Percentiles rank a stretch among this genome's conserved stretches.
Evolutionary conservation across 1,140 invertebrate genomes (phyloP).

Genomic region (Epicauta chinensis): DNA sequence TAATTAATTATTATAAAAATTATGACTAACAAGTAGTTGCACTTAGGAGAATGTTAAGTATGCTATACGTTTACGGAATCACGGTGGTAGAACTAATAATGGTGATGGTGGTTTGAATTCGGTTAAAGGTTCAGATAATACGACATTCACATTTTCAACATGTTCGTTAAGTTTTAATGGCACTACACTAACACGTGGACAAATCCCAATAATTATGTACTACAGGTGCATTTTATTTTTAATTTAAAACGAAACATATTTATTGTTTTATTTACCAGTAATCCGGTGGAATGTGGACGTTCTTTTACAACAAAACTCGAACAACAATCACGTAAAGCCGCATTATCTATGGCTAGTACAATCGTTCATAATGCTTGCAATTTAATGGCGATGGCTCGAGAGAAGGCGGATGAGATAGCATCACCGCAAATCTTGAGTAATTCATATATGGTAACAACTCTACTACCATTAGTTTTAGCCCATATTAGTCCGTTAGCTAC

Average conservation of each 20-base stretch:
- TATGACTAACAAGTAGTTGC: background rate
- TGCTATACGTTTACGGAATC: constrained; percentile 80
- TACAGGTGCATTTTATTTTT: constrained; percentile 49
- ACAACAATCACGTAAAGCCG: constrained; percentile 65
- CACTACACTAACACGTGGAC: constrained; percentile 86
- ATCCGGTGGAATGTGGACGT: constrained; percentile 59
- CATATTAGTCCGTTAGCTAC: constrained; percentile 75
- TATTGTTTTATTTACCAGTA: constrained; percentile 41
- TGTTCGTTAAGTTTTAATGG: constrained; percentile 93
- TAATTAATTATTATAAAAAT: constrained; percentile 1
- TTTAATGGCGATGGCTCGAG: constrained; percentile 62
- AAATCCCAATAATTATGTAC: constrained; percentile 92
- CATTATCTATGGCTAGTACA: constrained; percentile 62
- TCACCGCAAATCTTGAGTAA: constrained; percentile 52
- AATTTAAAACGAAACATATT: background rate
- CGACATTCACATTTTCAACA: constrained; percentile 84
- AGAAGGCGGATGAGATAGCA: constrained; percentile 50
- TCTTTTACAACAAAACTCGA: constrained; percentile 61
- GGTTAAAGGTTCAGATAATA: constrained; percentile 88
- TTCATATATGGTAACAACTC: constrained; percentile 56
- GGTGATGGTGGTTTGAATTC: constrained; percentile 83
- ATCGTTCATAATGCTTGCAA: constrained; percentile 68
- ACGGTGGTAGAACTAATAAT: constrained; percentile 87
- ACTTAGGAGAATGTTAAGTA: constrained; percentile 78
- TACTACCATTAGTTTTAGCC: constrained; percentile 72